Evolutionary conservation across 2,797 vertebrate species (phyloP).

Genomic region (Acrossocheilus fasciatus): DNA sequence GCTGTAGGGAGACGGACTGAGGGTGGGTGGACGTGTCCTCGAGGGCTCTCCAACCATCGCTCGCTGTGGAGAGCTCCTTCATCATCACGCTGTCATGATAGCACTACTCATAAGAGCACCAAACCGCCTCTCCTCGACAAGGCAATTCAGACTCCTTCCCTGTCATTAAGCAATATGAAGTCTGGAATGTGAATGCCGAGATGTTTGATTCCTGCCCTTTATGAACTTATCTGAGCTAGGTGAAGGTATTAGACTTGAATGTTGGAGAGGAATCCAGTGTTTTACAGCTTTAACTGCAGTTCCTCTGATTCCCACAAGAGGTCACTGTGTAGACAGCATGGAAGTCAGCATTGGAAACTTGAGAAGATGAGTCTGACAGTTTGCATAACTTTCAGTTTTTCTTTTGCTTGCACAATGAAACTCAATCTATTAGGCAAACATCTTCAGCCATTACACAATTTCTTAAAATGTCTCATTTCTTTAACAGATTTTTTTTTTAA

Average conservation of each 20-base stretch:
- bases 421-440: not conserved
- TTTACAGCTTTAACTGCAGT: constrained; percentile 2
- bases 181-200: constrained; percentile 50
- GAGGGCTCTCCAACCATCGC: constrained; percentile 44
- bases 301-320: constrained; percentile 49
- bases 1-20: not conserved
- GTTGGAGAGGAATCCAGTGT: not conserved
- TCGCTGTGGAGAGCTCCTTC: constrained; percentile 55
- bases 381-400: constrained; percentile 15
- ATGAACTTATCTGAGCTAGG: constrained; percentile 45
- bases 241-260: constrained; percentile 13
- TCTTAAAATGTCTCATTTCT: not conserved
- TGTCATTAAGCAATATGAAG: constrained; percentile 63
- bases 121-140: constrained; percentile 33
- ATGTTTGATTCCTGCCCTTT: constrained; percentile 52
- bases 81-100: constrained; percentile 52
- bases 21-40: not conserved
- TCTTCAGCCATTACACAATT: not conserved
- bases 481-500: not conserved
- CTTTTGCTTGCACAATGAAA: not conserved
- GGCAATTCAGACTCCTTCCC: constrained; percentile 52
- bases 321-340: constrained; percentile 27
- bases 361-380: not conserved
- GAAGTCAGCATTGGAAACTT: not conserved
- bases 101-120: constrained; percentile 47